These are phyloP conservation scores for Mamestra configurata DNA, from an alignment of 1,140 invertebrate genomes.

Conservation along the genomic window DNA sequence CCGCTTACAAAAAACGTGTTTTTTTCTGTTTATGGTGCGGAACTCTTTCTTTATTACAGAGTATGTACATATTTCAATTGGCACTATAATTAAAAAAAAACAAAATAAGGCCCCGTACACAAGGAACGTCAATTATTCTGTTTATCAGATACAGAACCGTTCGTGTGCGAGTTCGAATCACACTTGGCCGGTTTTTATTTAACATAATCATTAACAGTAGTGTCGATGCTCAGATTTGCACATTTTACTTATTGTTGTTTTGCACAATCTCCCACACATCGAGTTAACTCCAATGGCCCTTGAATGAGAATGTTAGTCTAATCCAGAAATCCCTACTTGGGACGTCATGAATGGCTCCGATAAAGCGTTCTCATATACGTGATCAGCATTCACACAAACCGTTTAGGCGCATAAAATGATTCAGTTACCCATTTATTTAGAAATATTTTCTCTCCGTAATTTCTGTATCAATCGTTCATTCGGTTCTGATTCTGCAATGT, in stretches of 20 bases:
- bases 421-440: neutral
- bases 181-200: no score
- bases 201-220: neutral
- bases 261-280: neutral
- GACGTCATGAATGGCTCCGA: constrained; percentile 46
- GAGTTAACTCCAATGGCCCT: neutral
- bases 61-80: no score
- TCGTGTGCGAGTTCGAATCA: no score
- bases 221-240: neutral
- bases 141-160: no score
- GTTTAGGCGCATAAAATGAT: neutral
- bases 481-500: neutral
- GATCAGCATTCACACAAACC: constrained; percentile 33
- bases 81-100: no score
- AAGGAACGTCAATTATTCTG: no score
- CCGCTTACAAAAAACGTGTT: no score
- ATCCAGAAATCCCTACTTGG: constrained; percentile 48
- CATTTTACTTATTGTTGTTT: neutral
- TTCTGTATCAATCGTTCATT: constrained; percentile 1
- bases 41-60: no score
- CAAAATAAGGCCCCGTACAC: no score
- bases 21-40: no score
- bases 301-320: constrained; percentile 44
- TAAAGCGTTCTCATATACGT: constrained; percentile 36
- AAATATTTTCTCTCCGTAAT: neutral